A percentile compares a stretch with the other conserved stretches of the same genome.
Conservation (phyloP, 2,113 vertebrate genomes). For the Hippocampus guttulatus region DNA sequence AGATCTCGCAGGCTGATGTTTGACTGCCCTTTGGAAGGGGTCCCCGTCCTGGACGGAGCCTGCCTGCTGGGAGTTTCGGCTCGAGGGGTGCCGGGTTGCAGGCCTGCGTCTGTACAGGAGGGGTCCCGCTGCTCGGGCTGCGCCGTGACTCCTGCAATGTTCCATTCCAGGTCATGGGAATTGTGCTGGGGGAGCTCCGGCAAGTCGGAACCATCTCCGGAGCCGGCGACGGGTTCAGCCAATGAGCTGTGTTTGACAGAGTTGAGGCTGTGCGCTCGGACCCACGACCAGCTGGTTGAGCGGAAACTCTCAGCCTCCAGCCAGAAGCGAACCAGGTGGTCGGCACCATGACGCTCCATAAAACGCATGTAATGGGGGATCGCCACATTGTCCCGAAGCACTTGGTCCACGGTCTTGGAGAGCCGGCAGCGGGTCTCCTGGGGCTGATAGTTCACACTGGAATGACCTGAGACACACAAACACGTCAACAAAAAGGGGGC, state of each 20-base stretch:
- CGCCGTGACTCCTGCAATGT: conserved; percentile 38
- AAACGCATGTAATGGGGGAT: conserved; percentile 92
- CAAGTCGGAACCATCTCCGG: conserved; percentile 29
- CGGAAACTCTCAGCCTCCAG: conserved; percentile 93
- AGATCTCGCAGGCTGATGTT: conserved; percentile 80
- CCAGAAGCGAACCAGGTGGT: conserved; percentile 94
- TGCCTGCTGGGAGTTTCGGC: conserved; percentile 67
- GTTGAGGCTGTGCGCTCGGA: conserved; percentile 92
- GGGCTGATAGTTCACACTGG: conserved; percentile 90
- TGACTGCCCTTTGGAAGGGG: conserved; percentile 75
- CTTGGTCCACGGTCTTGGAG: conserved; percentile 92
- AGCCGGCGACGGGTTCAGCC: conserved; percentile 78
- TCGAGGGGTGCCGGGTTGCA: conserved; percentile 32
- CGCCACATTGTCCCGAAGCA: conserved; percentile 83
- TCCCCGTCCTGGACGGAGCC: conserved; percentile 74
- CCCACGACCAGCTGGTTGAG: conserved; percentile 88
- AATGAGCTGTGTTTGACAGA: conserved; percentile 94
- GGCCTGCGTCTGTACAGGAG: conserved; percentile 55
- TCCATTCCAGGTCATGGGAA: conserved; percentile 6
- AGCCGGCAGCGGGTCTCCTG: conserved; percentile 93
- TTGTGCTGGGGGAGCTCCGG: conserved; percentile 8
- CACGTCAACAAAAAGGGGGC: not conserved
- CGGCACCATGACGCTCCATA: conserved; percentile 84
- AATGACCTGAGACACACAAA: conserved; percentile 77
- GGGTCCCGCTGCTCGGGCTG: conserved; percentile 55